phyloP scores from a whole-genome alignment of 2,888 invertebrate species.

The Formica aserva region DNA sequence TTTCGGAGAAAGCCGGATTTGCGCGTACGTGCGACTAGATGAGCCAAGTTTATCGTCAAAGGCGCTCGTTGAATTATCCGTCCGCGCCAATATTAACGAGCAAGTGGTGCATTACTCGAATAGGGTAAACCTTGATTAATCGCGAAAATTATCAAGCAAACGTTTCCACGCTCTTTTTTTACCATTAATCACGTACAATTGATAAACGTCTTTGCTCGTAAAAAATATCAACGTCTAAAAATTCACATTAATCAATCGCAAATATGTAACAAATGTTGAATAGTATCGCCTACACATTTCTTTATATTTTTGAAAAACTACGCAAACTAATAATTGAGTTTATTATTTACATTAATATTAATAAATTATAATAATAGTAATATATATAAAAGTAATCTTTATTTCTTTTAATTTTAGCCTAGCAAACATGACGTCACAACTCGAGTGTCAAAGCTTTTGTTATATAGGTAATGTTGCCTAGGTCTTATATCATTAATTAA shows the following conservation, averaged over 20 bases:
- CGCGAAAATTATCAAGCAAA: conserved; percentile 34
- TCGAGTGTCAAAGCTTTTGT: neutral
- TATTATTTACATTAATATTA: conserved; percentile 18
- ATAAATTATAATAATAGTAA: neutral
- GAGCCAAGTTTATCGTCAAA: conserved; percentile 47
- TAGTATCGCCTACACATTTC: neutral
- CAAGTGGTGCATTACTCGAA: conserved; percentile 22
- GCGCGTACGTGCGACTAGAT: conserved; percentile 17
- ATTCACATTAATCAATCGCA: neutral
- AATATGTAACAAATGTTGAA: conserved; percentile 1
- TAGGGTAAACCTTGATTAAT: conserved; percentile 53
- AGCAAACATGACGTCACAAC: conserved; percentile 7
- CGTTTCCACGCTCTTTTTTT: conserved; percentile 16
- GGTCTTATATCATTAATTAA: neutral
- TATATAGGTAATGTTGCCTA: neutral
- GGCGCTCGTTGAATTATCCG: conserved; percentile 46
- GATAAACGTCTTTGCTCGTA: conserved; percentile 19
- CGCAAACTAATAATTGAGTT: neutral
- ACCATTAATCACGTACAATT: conserved; percentile 10
- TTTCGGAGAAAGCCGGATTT: conserved; percentile 18
- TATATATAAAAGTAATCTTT: conserved; percentile 4
- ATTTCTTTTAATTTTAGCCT: conserved; percentile 10
- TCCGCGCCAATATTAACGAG: conserved; percentile 54
- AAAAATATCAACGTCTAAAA: conserved; percentile 11
- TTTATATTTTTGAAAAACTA: neutral